Evolutionary conservation across 1,140 invertebrate species (phyloP), one percentile per base, ranked within the genome.

Genomic region (Diabrotica undecimpunctata): DNA sequence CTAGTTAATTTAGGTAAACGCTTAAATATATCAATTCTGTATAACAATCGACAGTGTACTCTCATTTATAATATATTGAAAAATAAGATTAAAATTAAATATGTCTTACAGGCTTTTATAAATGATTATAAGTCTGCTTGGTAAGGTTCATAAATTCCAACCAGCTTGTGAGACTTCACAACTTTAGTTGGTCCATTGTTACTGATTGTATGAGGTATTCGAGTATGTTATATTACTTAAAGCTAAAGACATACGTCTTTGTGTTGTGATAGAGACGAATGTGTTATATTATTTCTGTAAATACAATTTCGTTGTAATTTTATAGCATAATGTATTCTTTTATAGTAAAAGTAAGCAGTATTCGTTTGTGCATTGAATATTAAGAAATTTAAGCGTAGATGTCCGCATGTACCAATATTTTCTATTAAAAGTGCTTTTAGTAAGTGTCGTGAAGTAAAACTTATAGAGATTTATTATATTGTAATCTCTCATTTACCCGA

Each of bases 261-360:
- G 57, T 54, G 57, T 71, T 69, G 65, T 71, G 67, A 69, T 69
- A 69, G 69, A 61, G 41, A 56, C 56, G 64, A 68, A 58, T 71
- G 64, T 61, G 64, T 62, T 60, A 64, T 66, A 60, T 53, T 14
- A 61, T 56, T 68, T 68, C 13, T 70, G 69, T 70, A 70, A 46
- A 70, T 70, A 68, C 53, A 54, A 57, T 67, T 64, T 64, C 57
- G 63, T 70, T 67, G 57, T 58, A 57, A 56, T 50, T 50, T 59
- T 65, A 64, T 36, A 37, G 59, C 35, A 46, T 46, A n/a, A 46
- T n/a, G n/a, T 46, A 46, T 46, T 35, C 8, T 54, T 54, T 54
- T 54, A 46, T 46, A 46, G 54, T 35, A 54, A 54, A 54, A 54
- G 54, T 54, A 14, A 54, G 41, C 54, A 35, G 54, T 54, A 14